phyloP scores from a whole-genome alignment of 53 echinoderm and acorn worm species.

The Hippasteria phrygiana region DNA sequence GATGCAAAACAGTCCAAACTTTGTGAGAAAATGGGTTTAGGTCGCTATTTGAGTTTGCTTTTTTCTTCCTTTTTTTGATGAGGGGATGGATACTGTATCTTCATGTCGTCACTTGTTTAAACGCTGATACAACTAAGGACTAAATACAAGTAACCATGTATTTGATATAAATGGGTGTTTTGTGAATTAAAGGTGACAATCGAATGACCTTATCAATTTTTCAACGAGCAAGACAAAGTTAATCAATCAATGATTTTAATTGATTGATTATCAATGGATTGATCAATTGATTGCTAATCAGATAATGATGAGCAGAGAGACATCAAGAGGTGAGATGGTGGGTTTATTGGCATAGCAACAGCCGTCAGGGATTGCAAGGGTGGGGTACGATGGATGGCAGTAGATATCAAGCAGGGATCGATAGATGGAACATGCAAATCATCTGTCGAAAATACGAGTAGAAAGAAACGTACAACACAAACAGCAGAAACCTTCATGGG shows the following conservation, averaged over 20 bases:
- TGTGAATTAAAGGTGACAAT: not conserved
- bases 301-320: constrained; percentile 35
- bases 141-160: no score
- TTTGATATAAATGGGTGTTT: no score
- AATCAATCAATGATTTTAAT: constrained; percentile 11
- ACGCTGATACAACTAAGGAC: no score
- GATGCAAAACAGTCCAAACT: not conserved
- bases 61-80: no score
- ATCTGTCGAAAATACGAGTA: no score
- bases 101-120: no score
- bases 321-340: constrained; percentile 59
- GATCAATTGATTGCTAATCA: constrained; percentile 7
- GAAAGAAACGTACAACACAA: no score
- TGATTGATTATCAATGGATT: constrained; percentile 7
- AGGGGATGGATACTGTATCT: no score
- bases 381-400: not conserved
- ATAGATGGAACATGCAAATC: not conserved
- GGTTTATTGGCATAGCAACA: constrained; percentile 28
- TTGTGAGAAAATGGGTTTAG: not conserved
- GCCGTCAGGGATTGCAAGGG: not conserved
- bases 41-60: no score
- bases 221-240: not conserved
- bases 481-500: no score
- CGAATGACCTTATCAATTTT: constrained; percentile 4
- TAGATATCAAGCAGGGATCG: not conserved